Evolutionary conservation across 2,113 vertebrate genomes (phyloP), one percentile per base, ranked within the genome.

Genomic region (Campylomormyrus numenius): DNA sequence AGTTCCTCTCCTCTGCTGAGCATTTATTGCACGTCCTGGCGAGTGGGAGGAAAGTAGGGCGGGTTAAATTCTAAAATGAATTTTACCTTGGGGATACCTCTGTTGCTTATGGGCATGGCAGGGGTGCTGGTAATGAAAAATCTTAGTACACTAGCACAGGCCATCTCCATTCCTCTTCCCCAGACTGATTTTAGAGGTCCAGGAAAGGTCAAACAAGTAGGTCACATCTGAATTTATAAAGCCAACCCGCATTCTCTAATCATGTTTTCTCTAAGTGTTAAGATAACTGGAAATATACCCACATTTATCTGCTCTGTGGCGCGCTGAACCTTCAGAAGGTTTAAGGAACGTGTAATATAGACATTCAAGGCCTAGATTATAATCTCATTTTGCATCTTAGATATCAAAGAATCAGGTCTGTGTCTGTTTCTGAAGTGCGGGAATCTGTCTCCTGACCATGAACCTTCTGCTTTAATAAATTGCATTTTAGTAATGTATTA

Each of bases 51-150:
- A 89, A 89, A 89, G 52, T 70, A 89, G 90, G 90, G 45, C 77
- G 83, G 88, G 88, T 90, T 88, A 74, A 74, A 89, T 70, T 42
- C 52, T 89, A 89, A 89, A 91, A 91, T 89, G 84, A 70, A 90
- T 91, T 74, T 91, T 88, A 89, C 80, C 88, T 90, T 66, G 11
- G 87, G 87, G 74, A 48, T 45, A 9, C 31, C 58, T n/a, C 15
- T 62, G 27, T 42, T 84, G 50, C 77, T 88, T 80, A 85, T n/a
- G 66, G 88, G 70, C 35, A 85, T 42, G 52, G 70, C 42, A 48
- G 50, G 39, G 52, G 42, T 62, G 53, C 62, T 88, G 88, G 66
- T 90, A 90, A 90, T 90, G 48, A 74, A 87, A 74, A 77, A 49
- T 88, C 87, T 90, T 77, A 35, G 46, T 49, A 15, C 83, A 48